These are phyloP conservation scores for Dioctria rufipes DNA, from an alignment of 2,888 invertebrate species.

Conservation along the genomic window DNA sequence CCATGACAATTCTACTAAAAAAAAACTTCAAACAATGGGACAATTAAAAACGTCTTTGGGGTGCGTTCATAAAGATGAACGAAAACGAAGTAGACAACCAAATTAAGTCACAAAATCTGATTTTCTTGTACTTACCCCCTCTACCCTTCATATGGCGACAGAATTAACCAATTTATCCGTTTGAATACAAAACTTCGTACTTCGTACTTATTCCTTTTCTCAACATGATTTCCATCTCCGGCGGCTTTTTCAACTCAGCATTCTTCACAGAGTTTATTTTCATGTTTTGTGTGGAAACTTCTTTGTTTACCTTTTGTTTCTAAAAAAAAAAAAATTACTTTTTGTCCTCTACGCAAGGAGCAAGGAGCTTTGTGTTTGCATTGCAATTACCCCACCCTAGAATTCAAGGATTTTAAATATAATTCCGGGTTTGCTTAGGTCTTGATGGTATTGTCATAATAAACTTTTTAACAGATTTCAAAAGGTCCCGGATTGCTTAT, in stretches of 20 bases:
- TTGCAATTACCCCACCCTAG: slow-evolving; percentile 34
- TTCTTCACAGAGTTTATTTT: slow-evolving; percentile 10
- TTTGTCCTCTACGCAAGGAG: slow-evolving; percentile 9
- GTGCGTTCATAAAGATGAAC: slow-evolving; percentile 3
- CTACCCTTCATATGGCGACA: neutral
- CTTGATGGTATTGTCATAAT: slow-evolving; percentile 14
- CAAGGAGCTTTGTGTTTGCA: slow-evolving; percentile 36
- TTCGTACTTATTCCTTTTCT: slow-evolving; percentile 29
- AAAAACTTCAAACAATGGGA: slow-evolving; percentile 15
- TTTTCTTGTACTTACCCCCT: slow-evolving; percentile 1
- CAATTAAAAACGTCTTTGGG: slow-evolving; percentile 27
- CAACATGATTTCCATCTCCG: slow-evolving; percentile 24
- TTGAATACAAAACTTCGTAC: neutral
- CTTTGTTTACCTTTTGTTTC: slow-evolving; percentile 28
- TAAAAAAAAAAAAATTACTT: neutral
- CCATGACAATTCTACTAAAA: neutral
- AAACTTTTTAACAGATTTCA: neutral
- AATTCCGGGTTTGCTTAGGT: neutral
- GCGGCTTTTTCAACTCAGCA: slow-evolving; percentile 7
- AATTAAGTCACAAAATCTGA: slow-evolving; percentile 49
- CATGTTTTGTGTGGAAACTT: neutral
- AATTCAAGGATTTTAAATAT: slow-evolving; percentile 1
- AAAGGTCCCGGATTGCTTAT: neutral
- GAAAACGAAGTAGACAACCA: slow-evolving; percentile 38
- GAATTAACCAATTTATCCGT: slow-evolving; percentile 47